Percentiles rank a stretch among this genome's conserved stretches.
phyloP scores from a whole-genome alignment of 2,797 vertebrate species.

The Arrhamphus sclerolepis region DNA sequence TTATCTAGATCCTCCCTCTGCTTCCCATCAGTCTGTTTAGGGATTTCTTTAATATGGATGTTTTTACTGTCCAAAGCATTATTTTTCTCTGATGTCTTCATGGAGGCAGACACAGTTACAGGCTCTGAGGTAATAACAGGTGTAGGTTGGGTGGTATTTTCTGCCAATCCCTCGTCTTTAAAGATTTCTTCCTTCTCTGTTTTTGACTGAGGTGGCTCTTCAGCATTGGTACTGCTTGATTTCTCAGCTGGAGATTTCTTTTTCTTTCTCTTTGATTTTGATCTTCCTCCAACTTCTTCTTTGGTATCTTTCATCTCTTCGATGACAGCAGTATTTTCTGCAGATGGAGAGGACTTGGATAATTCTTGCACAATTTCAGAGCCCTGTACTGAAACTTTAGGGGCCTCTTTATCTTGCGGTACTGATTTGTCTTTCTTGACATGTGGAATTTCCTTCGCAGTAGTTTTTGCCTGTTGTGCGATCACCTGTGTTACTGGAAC shows the following conservation, averaged over 20 bases:
- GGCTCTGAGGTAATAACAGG: slow-evolving; percentile 23
- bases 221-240: slow-evolving; percentile 24
- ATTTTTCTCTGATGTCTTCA: slow-evolving; percentile 22
- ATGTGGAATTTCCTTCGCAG: slow-evolving; percentile 19
- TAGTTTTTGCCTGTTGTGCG: slow-evolving; percentile 25
- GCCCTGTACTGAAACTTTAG: slow-evolving; percentile 11
- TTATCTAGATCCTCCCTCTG: slow-evolving; percentile 14
- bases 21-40: slow-evolving; percentile 20
- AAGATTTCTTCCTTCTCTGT: slow-evolving; percentile 17
- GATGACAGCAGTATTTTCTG: slow-evolving; percentile 16
- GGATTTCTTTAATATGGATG: slow-evolving; percentile 11
- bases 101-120: slow-evolving; percentile 5
- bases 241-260: slow-evolving; percentile 67
- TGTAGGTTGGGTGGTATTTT: slow-evolving; percentile 17
- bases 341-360: slow-evolving; percentile 5
- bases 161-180: slow-evolving; percentile 19
- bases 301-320: slow-evolving; percentile 46
- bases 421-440: slow-evolving; percentile 31
- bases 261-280: slow-evolving; percentile 77
- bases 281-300: slow-evolving; percentile 47
- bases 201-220: slow-evolving; percentile 31
- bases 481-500: slow-evolving; percentile 7
- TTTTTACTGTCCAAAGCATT: slow-evolving; percentile 8
- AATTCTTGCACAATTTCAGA: slow-evolving; percentile 15
- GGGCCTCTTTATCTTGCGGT: slow-evolving; percentile 8